Percentiles rank a stretch among this genome's conserved stretches.
Evolutionary conservation across 2,797 vertebrate species (phyloP).

Genomic region (Sebastiscus tertius): DNA sequence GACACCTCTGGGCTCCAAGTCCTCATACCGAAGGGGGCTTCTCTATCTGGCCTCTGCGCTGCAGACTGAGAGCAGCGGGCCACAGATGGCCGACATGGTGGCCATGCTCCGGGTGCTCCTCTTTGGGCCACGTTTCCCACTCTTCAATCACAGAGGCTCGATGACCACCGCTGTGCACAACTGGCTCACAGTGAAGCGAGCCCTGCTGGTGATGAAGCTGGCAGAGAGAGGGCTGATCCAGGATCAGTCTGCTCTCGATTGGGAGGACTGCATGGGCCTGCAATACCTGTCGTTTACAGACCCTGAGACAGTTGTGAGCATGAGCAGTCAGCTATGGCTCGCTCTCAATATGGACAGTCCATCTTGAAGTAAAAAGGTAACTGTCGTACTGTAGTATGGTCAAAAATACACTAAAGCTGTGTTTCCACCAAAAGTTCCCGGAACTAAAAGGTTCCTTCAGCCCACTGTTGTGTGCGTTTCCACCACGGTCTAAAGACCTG

Average conservation of each 20-base stretch:
- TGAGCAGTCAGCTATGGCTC: conserved; percentile 61
- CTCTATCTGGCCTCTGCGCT: conserved; percentile 74
- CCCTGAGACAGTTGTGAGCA: conserved; percentile 55
- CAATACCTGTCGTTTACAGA: conserved; percentile 81
- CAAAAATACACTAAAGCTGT: background rate
- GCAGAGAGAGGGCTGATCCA: conserved; percentile 72
- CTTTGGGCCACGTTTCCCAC: conserved; percentile 83
- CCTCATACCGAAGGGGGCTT: conserved; percentile 77
- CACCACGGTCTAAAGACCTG: too few species aligned
- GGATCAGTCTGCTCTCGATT: conserved; percentile 55
- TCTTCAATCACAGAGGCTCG: conserved; percentile 53
- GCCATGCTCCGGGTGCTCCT: conserved; percentile 84
- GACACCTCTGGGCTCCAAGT: conserved; percentile 39
- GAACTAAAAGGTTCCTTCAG: too few species aligned
- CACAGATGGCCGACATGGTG: conserved; percentile 59
- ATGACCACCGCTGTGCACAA: conserved; percentile 54
- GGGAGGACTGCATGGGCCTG: conserved; percentile 86
- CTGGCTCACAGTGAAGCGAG: conserved; percentile 83
- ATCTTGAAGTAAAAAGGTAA: background rate
- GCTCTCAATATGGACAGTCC: background rate
- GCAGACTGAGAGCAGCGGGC: conserved; percentile 47
- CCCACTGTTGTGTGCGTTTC: too few species aligned
- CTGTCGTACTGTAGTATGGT: background rate
- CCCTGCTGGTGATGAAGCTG: conserved; percentile 83
- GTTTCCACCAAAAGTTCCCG: too few species aligned